Evolutionary conservation across 2,888 invertebrate species (phyloP), one percentile per base, ranked within the genome.

Genomic region (Acanthopleura granulata): DNA sequence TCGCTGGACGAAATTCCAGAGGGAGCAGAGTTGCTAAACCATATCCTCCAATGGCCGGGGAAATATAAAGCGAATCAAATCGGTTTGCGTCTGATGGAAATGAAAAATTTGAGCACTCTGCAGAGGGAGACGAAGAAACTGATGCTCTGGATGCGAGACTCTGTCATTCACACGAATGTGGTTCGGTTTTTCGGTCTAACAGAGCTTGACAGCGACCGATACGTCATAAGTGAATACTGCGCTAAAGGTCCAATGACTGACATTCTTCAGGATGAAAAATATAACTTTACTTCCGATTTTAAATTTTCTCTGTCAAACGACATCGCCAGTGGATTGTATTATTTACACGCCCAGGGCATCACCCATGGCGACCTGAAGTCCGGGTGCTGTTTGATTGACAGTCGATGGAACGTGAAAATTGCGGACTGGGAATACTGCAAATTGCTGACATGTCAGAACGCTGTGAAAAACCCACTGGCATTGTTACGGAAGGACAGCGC

Each of bases 311-410:
- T 90, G 49, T 78, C 86, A 4, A 72, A 81, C 11, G 88, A 89
- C 74, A 80, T 88, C 0, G 81, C 81, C 0, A 74, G 74, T 3
- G 87, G 89, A 0, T 83, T 89, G 85, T 74, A 74, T 15, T 89
- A 83, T 77, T 81, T 90, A 14, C 90, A 90, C 74, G 75, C 79
- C 22, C 80, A 85, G 40, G 82, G 81, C 30, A 75, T 89, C 25
- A 77, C 87, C 0, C 90, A 89, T 77, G 89, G 89, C n/a, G 75
- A 79, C 62, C 81, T 90, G 66, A 80, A 75, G 25, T 83, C 86
- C 0, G 75, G 80, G 16, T 80, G 78, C 73, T 89, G 89, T 74
- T 74, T 87, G 25, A 80, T 90, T 18, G 90, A 90, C 78, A 70
- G 71, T 3, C 78, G 84, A 12, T 90, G 89, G 89, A 86, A 81